A percentile compares a stretch with the other conserved stretches of the same genome.
Evolutionary conservation across 2,888 invertebrate genomes (phyloP).

Genomic region (Pachycephus smyrnensis): DNA sequence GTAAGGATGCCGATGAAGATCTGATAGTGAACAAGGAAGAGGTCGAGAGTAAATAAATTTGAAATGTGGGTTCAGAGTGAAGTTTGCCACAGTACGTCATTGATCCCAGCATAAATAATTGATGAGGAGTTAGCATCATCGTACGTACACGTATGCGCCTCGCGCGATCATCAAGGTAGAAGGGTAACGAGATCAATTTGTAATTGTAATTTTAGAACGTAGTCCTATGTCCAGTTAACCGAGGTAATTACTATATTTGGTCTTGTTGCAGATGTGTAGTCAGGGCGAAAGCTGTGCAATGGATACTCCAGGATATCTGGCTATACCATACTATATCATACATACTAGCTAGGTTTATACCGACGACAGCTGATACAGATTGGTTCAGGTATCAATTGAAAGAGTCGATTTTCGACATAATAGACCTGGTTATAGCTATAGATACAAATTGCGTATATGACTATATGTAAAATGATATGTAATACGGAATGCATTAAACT

Average conservation of each 20-base stretch:
- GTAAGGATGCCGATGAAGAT: not conserved
- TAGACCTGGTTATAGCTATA: not conserved
- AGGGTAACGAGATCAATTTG: slow-evolving; percentile 33
- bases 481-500: not conserved
- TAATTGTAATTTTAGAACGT: slow-evolving; percentile 44
- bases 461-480: not conserved
- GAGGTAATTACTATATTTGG: slow-evolving; percentile 42
- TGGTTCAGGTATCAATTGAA: not conserved
- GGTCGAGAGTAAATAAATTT: not conserved
- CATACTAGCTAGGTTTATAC: not conserved
- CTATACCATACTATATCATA: not conserved
- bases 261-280: slow-evolving; percentile 27
- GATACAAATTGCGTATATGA: not conserved
- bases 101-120: slow-evolving; percentile 9
- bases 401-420: not conserved
- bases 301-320: not conserved
- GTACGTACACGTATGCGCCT: not conserved
- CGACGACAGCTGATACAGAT: not conserved
- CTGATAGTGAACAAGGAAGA: not conserved
- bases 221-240: slow-evolving; percentile 39
- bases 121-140: not conserved
- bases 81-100: not conserved
- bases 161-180: not conserved
- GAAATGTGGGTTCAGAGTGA: slow-evolving; percentile 1
- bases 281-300: not conserved